A percentile compares a stretch with the other conserved stretches of the same genome.
These are phyloP conservation scores for Amphiprion clarkii DNA, from an alignment of 2,797 vertebrate species.

Conservation along the genomic window DNA sequence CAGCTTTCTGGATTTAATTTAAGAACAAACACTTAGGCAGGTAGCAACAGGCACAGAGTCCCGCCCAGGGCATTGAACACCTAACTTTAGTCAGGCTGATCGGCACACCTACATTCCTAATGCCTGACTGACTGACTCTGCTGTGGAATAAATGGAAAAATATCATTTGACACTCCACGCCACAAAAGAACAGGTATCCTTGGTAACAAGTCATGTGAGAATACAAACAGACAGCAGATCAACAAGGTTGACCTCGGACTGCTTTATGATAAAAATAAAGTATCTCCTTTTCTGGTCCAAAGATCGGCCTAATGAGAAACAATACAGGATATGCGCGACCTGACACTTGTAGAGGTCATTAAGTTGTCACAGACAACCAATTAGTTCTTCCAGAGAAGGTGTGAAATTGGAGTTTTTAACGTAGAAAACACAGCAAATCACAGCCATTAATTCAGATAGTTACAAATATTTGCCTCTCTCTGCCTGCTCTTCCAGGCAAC, in stretches of 20 bases:
- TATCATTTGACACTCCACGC: conserved; percentile 45
- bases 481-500: conserved; percentile 53
- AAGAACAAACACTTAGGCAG: conserved; percentile 80
- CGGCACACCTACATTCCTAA: conserved; percentile 86
- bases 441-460: conserved; percentile 58
- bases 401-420: conserved; percentile 25
- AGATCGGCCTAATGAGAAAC: conserved; percentile 31
- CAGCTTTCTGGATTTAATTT: conserved; percentile 71
- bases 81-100: conserved; percentile 62
- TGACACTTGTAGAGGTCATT: conserved; percentile 27
- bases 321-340: conserved; percentile 29
- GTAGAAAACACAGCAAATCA: conserved; percentile 40
- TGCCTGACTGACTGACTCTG: conserved; percentile 70
- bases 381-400: conserved; percentile 27
- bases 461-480: conserved; percentile 60
- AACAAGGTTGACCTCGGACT: conserved; percentile 33
- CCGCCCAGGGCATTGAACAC: conserved; percentile 78
- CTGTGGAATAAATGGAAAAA: conserved; percentile 61
- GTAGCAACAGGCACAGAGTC: conserved; percentile 80
- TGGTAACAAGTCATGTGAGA: conserved; percentile 61
- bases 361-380: conserved; percentile 43
- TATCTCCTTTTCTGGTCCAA: conserved; percentile 28
- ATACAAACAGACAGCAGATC: conserved; percentile 67
- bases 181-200: conserved; percentile 59
- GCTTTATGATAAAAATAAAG: conserved; percentile 26